Percentiles rank a stretch among this genome's conserved stretches.
Conservation (phyloP, 2,888 invertebrate genomes). For the Buathra laborator region DNA sequence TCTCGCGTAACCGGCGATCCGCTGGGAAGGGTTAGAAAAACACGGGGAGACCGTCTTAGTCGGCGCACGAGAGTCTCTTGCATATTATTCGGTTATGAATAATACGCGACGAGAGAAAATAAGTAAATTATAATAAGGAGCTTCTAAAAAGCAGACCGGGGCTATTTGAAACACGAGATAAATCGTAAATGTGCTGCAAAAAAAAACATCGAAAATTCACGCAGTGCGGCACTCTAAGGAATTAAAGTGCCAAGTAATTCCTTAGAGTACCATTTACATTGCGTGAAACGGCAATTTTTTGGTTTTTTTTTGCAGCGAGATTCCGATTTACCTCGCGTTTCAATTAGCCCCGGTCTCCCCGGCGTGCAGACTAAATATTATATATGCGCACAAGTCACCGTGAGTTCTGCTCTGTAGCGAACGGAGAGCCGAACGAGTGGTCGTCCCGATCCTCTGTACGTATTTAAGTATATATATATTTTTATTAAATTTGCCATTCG, state of each 20-base stretch:
- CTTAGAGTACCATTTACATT: too few relatives aligned
- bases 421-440: constrained; percentile 49
- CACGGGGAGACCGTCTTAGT: constrained; percentile 16
- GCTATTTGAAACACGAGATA: not conserved
- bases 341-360: too few relatives aligned
- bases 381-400: not conserved
- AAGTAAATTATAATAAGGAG: not conserved
- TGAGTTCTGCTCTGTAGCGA: not conserved
- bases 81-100: constrained; percentile 43
- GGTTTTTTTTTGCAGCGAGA: too few relatives aligned
- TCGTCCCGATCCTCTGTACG: constrained; percentile 38
- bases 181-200: constrained; percentile 2
- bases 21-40: constrained; percentile 17
- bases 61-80: constrained; percentile 3
- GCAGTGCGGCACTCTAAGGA: too few relatives aligned
- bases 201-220: not conserved
- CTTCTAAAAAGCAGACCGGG: not conserved
- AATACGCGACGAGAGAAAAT: not conserved
- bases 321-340: too few relatives aligned
- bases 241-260: too few relatives aligned
- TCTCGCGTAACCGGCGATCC: constrained; percentile 26
- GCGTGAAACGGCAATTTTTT: too few relatives aligned
- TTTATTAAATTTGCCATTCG: too few relatives aligned
- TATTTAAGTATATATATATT: not conserved
- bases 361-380: too few relatives aligned